Evolutionary conservation across 2,888 invertebrate species (phyloP).

Genomic region (Hyposoter dolosus): DNA sequence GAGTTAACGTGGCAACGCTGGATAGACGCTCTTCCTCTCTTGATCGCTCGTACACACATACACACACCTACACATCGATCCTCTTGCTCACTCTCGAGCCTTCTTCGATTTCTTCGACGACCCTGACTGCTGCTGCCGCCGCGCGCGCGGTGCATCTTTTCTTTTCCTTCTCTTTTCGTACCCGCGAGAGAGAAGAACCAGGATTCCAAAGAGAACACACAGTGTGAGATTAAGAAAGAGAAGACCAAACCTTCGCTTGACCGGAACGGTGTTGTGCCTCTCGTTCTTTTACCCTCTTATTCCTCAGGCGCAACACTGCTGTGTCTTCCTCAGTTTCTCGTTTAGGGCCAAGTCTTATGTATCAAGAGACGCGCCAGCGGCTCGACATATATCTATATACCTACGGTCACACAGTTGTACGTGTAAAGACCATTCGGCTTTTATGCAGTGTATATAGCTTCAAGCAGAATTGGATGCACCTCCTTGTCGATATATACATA

Average conservation of each 20-base stretch:
- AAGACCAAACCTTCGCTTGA: slow-evolving; percentile 75
- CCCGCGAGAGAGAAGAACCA: slow-evolving; percentile 31
- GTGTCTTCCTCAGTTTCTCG: slow-evolving; percentile 43
- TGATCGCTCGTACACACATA: slow-evolving; percentile 22
- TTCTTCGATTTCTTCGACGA: slow-evolving; percentile 68
- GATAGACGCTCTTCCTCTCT: slow-evolving; percentile 43
- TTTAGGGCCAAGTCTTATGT: not conserved
- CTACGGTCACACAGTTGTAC: not conserved
- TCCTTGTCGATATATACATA: slow-evolving; percentile 35
- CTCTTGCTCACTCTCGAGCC: slow-evolving; percentile 44
- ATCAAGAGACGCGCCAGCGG: not conserved
- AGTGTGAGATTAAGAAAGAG: slow-evolving; percentile 52
- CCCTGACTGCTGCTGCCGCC: slow-evolving; percentile 20
- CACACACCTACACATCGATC: slow-evolving; percentile 13
- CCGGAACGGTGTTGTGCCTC: slow-evolving; percentile 82
- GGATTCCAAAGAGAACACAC: slow-evolving; percentile 4
- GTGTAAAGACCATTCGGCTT: slow-evolving; percentile 20
- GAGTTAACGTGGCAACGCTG: slow-evolving; percentile 67
- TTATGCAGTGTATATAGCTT: slow-evolving; percentile 20
- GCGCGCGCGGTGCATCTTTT: slow-evolving; percentile 61
- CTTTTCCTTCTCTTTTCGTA: not conserved
- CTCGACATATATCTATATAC: not conserved
- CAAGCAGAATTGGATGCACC: slow-evolving; percentile 42
- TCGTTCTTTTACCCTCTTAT: slow-evolving; percentile 70
- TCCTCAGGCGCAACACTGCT: slow-evolving; percentile 49